Base-by-base conservation (phyloP, 2,797 vertebrate genomes). In the Eupleurogrammus muticus region DNA sequence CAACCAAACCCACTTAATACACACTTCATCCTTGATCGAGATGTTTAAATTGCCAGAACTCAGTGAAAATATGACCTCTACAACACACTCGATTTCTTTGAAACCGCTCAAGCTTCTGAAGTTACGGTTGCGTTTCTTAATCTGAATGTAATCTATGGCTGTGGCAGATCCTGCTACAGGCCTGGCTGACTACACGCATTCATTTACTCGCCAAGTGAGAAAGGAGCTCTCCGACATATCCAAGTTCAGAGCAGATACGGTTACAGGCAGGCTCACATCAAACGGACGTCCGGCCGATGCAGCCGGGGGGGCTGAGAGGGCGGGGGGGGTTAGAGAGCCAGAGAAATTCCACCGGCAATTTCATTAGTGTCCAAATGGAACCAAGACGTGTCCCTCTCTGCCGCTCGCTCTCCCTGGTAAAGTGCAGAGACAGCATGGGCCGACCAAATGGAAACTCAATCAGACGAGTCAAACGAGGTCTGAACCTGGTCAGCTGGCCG, bases 281-380 rank as follows among this genome's bases (percentile, higher is more conserved):
- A 86, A 85, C 70, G 82, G 76, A 86, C 75, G 67, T 90, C 83
- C 67, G 79, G 80, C 83, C 75, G 80, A 82, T 70, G 71, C 64
- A 59, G 83, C 80, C 73, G 68, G 32, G 48, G 21, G 54, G 66
- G 42, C 7, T 48, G 42, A 42, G 79, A 67, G 48, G 62, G 66
- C 40, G 57, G 48, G 51, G 64, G 71, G 38, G n/a, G n/a, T n/a
- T n/a, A n/a, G n/a, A n/a, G 32, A 12, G 69, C 48, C 44, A 77
- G 48, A 85, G 74, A 89, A 85, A 87, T 76, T 87, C 90, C 89
- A 88, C 89, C 64, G 28, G 86, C 67, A 90, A 92, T 94, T 93
- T 93, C 89, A 93, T 93, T 94, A 91, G 79, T 54, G 86, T 82
- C 80, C 80, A 87, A 73, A 89, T 83, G 84, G 88, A 87, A 67